phyloP scores from a whole-genome alignment of 2,888 invertebrate genomes.

The Nephrotoma appendiculata region DNA sequence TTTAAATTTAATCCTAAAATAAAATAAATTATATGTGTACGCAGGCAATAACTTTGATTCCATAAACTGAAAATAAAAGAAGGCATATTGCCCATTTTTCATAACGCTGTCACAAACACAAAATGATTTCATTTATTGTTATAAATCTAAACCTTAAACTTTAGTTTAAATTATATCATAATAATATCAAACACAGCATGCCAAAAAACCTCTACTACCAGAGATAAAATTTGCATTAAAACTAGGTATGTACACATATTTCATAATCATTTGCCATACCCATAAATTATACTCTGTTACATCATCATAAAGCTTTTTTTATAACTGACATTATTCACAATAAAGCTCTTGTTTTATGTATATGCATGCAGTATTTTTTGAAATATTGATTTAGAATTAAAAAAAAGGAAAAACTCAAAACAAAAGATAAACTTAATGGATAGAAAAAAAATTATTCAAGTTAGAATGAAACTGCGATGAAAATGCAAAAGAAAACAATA shows the following conservation, averaged over 20 bases:
- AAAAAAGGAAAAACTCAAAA: not conserved
- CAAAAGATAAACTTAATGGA: not conserved
- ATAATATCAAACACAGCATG: not conserved
- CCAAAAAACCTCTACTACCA: not conserved
- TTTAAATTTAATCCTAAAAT: too few relatives aligned
- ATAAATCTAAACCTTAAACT: not conserved
- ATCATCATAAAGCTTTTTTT: not conserved
- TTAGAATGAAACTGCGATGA: not conserved
- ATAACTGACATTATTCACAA: not conserved
- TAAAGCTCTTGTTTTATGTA: not conserved
- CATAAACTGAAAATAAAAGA: too few relatives aligned
- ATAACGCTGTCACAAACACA: not conserved
- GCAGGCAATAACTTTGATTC: too few relatives aligned
- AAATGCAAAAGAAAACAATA: not conserved
- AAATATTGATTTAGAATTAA: not conserved
- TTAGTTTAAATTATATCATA: not conserved
- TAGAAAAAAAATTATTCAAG: not conserved
- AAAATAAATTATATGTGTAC: too few relatives aligned
- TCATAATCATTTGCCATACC: not conserved
- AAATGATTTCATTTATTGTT: not conserved
- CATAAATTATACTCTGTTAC: not conserved
- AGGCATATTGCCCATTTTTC: not conserved
- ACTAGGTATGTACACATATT: not conserved
- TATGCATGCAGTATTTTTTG: not conserved
- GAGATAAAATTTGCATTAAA: too few relatives aligned